Percentiles rank a stretch among this genome's conserved stretches.
These are phyloP conservation scores for Strigamia maritima DNA, from an alignment of 2,888 invertebrate species.

Conservation along the genomic window DNA sequence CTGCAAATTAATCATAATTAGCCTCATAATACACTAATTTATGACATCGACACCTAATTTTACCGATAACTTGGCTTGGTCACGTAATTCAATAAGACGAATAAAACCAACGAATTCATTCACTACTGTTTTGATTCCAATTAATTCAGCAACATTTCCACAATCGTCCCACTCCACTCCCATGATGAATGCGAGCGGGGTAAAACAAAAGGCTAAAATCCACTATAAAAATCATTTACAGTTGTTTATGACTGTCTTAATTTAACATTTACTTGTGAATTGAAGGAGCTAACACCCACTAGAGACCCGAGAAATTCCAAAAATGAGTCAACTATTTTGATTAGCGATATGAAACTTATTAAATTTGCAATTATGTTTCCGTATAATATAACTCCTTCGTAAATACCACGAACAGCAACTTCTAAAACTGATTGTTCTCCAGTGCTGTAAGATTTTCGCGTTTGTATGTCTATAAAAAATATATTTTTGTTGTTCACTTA, in stretches of 20 bases:
- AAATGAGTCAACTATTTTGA: constrained; percentile 77
- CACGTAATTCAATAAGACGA: constrained; percentile 64
- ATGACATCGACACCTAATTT: constrained; percentile 45
- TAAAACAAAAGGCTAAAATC: constrained; percentile 81
- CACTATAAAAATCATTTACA: constrained; percentile 56
- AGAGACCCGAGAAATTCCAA: constrained; percentile 76
- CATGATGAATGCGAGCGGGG: constrained; percentile 85
- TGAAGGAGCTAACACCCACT: constrained; percentile 61
- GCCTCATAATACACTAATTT: neutral
- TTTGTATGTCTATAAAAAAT: neutral
- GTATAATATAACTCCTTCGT: constrained; percentile 73
- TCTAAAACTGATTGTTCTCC: constrained; percentile 78
- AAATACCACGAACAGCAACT: constrained; percentile 86
- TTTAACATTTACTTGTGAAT: neutral
- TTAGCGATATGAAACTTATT: constrained; percentile 82
- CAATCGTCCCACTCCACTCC: constrained; percentile 65
- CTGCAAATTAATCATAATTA: constrained; percentile 53
- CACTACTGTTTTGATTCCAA: constrained; percentile 84
- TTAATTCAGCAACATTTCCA: constrained; percentile 71
- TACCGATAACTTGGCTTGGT: constrained; percentile 57
- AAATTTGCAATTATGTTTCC: constrained; percentile 86
- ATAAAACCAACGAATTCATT: constrained; percentile 92
- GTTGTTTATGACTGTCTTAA: no score
- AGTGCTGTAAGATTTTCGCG: neutral
- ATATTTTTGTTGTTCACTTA: neutral